Base-by-base conservation (phyloP, 2,113 vertebrate genomes). In the Coreoperca whiteheadi region DNA sequence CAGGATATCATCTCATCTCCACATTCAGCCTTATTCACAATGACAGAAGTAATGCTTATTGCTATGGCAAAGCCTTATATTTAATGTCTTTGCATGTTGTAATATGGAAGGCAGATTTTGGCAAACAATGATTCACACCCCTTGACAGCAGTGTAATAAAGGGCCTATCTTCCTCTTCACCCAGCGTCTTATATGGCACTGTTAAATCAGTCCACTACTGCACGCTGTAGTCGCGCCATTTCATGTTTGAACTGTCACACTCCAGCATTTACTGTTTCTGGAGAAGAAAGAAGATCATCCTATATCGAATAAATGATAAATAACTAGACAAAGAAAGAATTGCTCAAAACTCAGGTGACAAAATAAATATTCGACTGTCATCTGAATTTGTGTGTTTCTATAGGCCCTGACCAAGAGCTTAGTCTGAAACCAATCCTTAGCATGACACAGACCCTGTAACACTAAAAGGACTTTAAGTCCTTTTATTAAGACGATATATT, bases 81-180 rank as follows among this genome's bases (percentile, higher is more conserved):
- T 6, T 61, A 50, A 71, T 73, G 64, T 57, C 28, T 46, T 11
- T 39, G 30, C 54, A 21, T 64, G 76, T 39, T 61, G 54, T 37
- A 51, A 76, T 18, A 16, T 60, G 63, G 30, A 65, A n/a, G 28
- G 39, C 39, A 53, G 41, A 74, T 67, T 69, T 28, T 23, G 9
- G 25, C 74, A 84, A 72, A 32, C 37, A 60, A 61, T 74, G 43
- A 69, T 71, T 89, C 53, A 74, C 78, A 81, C 74, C n/a, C 78
- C 23, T 41, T 77, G 43, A 82, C 34, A 81, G 65, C 2, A 37
- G 56, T 12, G 8, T 43, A 65, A 64, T 75, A 69, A 86, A 77
- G 57, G 28, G 53, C 48, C 77, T 60, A 74, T 78, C 63, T 37
- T 56, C 3, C 54, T 60, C 1, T 28, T 88, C 64, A 53, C 53